Evolutionary conservation across 2,888 invertebrate species (phyloP).

Genomic region (Lasius fuliginosus): DNA sequence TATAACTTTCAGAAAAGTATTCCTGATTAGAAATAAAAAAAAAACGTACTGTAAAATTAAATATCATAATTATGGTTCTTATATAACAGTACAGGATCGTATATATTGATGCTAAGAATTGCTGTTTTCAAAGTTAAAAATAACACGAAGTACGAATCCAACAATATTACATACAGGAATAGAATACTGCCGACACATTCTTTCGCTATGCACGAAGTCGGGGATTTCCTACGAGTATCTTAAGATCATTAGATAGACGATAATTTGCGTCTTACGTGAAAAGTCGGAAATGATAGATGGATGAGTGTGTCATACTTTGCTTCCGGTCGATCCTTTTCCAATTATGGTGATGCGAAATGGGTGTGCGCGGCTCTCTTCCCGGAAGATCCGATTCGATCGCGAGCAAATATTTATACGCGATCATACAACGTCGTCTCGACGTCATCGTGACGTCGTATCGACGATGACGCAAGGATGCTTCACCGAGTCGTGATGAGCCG

Average conservation of each 20-base stretch:
- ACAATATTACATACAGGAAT: neutral
- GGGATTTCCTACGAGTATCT: constrained; percentile 38
- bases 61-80: neutral
- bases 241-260: constrained; percentile 14
- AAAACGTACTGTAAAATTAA: neutral
- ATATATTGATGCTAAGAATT: neutral
- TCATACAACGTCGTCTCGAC: constrained; percentile 70
- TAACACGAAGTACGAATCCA: neutral
- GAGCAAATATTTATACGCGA: constrained; percentile 76
- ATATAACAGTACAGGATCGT: neutral
- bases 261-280: constrained; percentile 32
- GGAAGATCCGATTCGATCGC: constrained; percentile 67
- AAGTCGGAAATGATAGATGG: constrained; percentile 60
- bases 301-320: constrained; percentile 61
- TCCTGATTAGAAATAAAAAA: neutral
- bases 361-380: constrained; percentile 59
- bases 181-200: neutral
- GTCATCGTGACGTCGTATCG: constrained; percentile 75
- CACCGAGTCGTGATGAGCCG: constrained; percentile 44
- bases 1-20: neutral
- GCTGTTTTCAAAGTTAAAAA: neutral
- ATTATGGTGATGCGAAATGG: constrained; percentile 64
- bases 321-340: constrained; percentile 68
- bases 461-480: constrained; percentile 74
- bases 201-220: neutral